Conservation (phyloP, 2,888 invertebrate genomes). For the Nephrocerus scutellatus region DNA sequence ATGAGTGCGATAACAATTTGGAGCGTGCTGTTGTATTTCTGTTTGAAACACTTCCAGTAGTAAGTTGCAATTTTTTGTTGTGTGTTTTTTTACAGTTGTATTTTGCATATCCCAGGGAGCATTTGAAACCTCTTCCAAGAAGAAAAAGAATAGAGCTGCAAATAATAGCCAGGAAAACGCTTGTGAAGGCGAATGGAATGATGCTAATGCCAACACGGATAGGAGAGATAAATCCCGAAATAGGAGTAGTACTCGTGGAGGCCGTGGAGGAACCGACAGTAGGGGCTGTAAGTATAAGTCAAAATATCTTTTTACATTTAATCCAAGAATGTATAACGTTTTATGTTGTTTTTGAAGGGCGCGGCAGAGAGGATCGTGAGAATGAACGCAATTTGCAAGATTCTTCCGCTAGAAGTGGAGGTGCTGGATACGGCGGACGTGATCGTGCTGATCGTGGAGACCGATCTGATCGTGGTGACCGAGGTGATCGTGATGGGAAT, state of each 20-base stretch:
- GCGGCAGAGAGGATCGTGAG: conserved; percentile 58
- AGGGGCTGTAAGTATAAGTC: conserved; percentile 48
- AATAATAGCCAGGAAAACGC: conserved; percentile 51
- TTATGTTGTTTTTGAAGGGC: conserved; percentile 40
- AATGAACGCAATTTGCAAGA: conserved; percentile 53
- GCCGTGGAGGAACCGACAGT: conserved; percentile 50
- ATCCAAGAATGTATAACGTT: background rate
- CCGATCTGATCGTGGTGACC: conserved; percentile 17
- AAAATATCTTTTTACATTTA: background rate
- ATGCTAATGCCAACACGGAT: conserved; percentile 43
- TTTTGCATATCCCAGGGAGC: conserved; percentile 55
- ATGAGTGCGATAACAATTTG: conserved; percentile 87
- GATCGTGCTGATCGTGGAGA: conserved; percentile 30
- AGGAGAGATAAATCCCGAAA: conserved; percentile 46
- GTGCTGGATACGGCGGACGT: conserved; percentile 45
- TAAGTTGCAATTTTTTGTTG: conserved; percentile 21
- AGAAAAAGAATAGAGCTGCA: conserved; percentile 73
- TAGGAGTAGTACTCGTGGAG: conserved; percentile 45
- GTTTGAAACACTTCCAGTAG: conserved; percentile 46
- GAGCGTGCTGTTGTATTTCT: conserved; percentile 56
- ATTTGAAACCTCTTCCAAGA: conserved; percentile 81
- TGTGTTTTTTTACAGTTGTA: background rate
- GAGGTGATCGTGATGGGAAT: conserved; percentile 29
- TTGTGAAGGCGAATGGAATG: conserved; percentile 47
- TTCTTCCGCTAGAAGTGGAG: conserved; percentile 38